Evolutionary conservation across 2,888 invertebrate species (phyloP), one percentile per base, ranked within the genome.

Genomic region (Pteria penguin): DNA sequence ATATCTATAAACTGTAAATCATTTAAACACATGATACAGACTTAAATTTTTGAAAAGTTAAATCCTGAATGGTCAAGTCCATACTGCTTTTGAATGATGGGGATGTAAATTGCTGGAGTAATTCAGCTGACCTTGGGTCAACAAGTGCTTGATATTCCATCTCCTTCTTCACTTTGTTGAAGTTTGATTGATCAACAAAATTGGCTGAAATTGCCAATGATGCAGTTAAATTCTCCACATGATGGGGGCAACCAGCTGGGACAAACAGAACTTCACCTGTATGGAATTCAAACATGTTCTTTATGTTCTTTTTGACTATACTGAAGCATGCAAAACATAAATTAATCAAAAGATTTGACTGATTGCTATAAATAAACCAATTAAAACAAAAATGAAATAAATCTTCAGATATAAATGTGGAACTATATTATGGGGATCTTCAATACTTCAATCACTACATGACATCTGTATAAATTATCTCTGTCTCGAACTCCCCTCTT

Each of bases 191-290:
- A 73, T 90, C 88, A 4, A 90, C 89, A 84, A 87, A 89, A 78
- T 90, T 90, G 24, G 86, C 87, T n/a, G 90, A 90, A 52, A 90
- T 88, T n/a, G 90, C 90, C 22, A 90, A 62, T 0, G 88, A 85
- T 24, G 78, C 78, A 65, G 87, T 88, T 54, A 90, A 75, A 67
- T 90, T 90, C 65, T 89, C 86, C 14, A 90, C 90, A 60, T 84
- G 78, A 72, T 90, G 90, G 4, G 90, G 89, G 67, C 88, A 88
- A 22, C 89, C 90, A 45, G 87, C 84, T 22, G 90, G 90, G 2
- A 90, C 90, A 84, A 89, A 90, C 57, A 90, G 79, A 18, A 90
- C 67, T 22, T 90, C 89, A 63, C 90, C 90, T 89, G 80, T n/a
- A 79, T 71, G 57, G 52, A 57, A 65, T 76, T 27, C 60, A n/a